phyloP scores from a whole-genome alignment of 2,113 vertebrate genomes.

The Rhegmatorhina hoffmannsi region DNA sequence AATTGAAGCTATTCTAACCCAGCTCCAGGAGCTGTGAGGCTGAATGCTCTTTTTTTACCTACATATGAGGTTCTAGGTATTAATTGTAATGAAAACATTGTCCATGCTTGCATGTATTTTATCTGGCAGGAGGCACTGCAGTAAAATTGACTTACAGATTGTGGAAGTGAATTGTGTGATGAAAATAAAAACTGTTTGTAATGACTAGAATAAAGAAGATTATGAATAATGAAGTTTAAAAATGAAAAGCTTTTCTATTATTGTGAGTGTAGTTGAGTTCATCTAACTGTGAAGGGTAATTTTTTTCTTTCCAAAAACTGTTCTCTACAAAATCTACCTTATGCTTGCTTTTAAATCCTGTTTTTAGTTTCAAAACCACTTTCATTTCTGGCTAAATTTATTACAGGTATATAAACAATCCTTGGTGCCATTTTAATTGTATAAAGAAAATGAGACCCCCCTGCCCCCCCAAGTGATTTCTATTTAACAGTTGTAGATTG shows the following conservation, averaged over 20 bases:
- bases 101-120: not conserved
- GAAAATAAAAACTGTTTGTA: slow-evolving; percentile 1
- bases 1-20: not conserved
- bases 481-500: not conserved
- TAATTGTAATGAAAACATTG: not conserved
- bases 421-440: not conserved
- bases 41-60: not conserved
- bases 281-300: not conserved
- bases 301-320: not conserved
- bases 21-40: not conserved
- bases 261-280: not conserved
- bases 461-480: not conserved
- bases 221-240: not conserved
- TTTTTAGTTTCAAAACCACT: not conserved
- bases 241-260: not conserved
- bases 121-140: not conserved
- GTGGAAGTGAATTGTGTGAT: not conserved
- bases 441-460: not conserved
- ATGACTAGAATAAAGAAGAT: not conserved
- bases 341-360: not conserved
- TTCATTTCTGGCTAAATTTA: not conserved
- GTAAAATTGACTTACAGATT: not conserved
- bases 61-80: not conserved
- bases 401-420: not conserved
- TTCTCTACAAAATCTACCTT: not conserved